phyloP scores from a whole-genome alignment of 2,797 vertebrate genomes.

The Anguilla anguilla region DNA sequence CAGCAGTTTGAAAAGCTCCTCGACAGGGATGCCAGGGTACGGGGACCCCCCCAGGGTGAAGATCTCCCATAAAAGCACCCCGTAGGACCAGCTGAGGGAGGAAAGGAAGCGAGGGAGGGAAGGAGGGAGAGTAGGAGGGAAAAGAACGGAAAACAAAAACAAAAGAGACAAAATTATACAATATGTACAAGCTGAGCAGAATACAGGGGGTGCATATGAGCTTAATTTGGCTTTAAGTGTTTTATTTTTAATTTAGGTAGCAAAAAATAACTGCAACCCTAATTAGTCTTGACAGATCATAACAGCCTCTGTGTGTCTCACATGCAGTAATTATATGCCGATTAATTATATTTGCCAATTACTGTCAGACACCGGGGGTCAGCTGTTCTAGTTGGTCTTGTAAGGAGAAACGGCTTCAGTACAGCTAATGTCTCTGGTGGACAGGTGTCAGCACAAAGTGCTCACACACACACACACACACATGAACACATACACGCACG shows the following conservation, averaged over 20 bases:
- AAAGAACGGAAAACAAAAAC: neutral
- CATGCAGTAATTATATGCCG: neutral
- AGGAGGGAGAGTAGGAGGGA: too few species aligned
- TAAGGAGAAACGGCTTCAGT: neutral
- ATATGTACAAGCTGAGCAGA: neutral
- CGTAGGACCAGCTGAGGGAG: conserved; percentile 91
- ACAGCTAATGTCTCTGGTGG: neutral
- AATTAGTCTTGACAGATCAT: neutral
- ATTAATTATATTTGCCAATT: neutral
- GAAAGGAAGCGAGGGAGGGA: neutral
- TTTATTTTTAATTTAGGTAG: neutral
- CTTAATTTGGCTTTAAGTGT: neutral
- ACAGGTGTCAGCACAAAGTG: neutral
- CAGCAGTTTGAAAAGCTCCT: conserved; percentile 97
- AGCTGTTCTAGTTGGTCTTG: neutral
- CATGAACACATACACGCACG: too few species aligned
- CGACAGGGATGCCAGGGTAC: conserved; percentile 95
- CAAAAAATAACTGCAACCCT: neutral
- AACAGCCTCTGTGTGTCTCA: neutral
- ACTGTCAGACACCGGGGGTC: neutral
- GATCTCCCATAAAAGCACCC: conserved; percentile 97
- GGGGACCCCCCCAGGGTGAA: conserved; percentile 97
- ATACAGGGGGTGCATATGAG: neutral
- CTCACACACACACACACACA: neutral
- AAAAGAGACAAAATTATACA: neutral